These are phyloP conservation scores for Laspeyria flexula DNA, from an alignment of 2,888 invertebrate genomes.

Conservation along the genomic window DNA sequence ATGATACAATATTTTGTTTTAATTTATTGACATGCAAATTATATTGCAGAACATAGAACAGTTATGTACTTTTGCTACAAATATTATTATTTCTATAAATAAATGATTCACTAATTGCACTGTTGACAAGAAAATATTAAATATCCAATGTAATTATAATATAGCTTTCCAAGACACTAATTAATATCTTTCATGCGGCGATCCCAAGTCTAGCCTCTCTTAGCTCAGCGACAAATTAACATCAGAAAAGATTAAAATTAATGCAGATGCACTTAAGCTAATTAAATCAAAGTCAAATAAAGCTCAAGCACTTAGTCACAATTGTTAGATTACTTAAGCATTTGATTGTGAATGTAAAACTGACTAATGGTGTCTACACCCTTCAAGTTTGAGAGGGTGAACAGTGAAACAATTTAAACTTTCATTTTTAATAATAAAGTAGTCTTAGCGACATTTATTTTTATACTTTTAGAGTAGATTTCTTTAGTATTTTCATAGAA, in stretches of 20 bases:
- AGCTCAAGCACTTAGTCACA: constrained; percentile 42
- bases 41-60: too few species aligned
- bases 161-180: neutral
- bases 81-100: too few species aligned
- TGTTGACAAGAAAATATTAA: too few species aligned
- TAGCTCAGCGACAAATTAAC: constrained; percentile 46
- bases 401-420: constrained; percentile 9
- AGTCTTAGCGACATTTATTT: neutral
- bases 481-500: neutral
- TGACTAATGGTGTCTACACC: constrained; percentile 40
- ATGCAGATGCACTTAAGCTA: constrained; percentile 57
- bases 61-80: too few species aligned
- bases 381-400: constrained; percentile 26
- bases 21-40: too few species aligned
- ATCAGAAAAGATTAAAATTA: constrained; percentile 52
- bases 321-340: constrained; percentile 34
- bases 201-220: constrained; percentile 33
- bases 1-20: too few species aligned
- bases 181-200: constrained; percentile 18
- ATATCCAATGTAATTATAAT: too few species aligned
- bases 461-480: neutral
- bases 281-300: constrained; percentile 51
- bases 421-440: constrained; percentile 9
- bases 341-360: constrained; percentile 35
- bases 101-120: too few species aligned